Evolutionary conservation across 64 coral and sea anemone genomes (phyloP).

Genomic region (Porites australiensis): DNA sequence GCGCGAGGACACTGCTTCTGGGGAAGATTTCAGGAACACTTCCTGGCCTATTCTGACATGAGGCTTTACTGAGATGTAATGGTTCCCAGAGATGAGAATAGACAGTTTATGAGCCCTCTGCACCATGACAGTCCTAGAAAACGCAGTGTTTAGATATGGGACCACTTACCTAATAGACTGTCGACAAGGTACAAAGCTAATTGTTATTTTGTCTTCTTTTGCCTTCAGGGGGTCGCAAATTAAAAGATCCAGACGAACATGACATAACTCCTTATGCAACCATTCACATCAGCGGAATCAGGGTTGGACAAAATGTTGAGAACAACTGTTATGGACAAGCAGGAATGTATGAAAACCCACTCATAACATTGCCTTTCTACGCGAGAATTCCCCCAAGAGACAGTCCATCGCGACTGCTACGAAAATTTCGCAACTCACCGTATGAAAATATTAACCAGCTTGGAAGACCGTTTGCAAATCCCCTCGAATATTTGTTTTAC

Average conservation of each 20-base stretch:
- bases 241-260: background rate
- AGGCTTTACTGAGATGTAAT: no score
- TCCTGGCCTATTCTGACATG: no score
- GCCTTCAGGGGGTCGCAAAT: background rate
- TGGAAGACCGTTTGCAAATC: background rate
- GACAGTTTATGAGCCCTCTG: no score
- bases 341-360: slow-evolving; percentile 32
- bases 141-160: no score
- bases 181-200: no score
- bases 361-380: background rate
- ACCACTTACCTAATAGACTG: no score
- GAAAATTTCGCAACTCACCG: background rate
- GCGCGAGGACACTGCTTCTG: no score
- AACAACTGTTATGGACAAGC: background rate
- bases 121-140: no score
- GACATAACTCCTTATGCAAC: slow-evolving; percentile 27
- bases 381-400: background rate
- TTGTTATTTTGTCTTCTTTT: background rate
- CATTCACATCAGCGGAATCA: background rate
- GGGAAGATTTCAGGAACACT: no score
- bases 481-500: background rate
- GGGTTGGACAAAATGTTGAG: background rate
- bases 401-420: background rate
- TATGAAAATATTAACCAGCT: slow-evolving; percentile 12
- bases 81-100: no score